Percentiles rank a stretch among this genome's conserved stretches.
These are phyloP conservation scores for Drosophila sp. DNA, from an alignment of 1,140 invertebrate genomes.

Conservation along the genomic window DNA sequence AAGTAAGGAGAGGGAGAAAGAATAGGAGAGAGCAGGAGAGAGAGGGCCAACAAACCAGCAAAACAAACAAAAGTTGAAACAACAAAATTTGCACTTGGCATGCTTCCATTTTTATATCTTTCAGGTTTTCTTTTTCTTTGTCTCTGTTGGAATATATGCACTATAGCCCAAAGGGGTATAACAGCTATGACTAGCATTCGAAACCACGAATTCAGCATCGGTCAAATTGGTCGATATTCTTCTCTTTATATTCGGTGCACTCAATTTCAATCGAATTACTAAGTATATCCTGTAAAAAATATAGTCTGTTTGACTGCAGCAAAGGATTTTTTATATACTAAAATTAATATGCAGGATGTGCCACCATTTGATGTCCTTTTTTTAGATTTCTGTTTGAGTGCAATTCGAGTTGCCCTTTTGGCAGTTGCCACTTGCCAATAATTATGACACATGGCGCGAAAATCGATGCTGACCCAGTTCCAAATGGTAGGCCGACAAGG, in stretches of 20 bases:
- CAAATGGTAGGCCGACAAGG: conserved; percentile 35
- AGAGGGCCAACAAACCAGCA: conserved; percentile 14
- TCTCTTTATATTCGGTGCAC: too few relatives aligned
- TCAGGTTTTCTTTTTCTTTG: conserved; percentile 47
- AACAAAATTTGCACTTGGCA: conserved; percentile 55
- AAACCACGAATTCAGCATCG: too few relatives aligned
- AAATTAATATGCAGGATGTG: conserved; percentile 70
- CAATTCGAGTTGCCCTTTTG: conserved; percentile 33
- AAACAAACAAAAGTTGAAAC: conserved; percentile 31
- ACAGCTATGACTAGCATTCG: not conserved
- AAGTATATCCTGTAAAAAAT: not conserved
- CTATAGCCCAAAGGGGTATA: not conserved
- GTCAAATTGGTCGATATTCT: too few relatives aligned
- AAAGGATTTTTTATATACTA: conserved; percentile 45
- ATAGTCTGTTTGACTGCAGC: conserved; percentile 29
- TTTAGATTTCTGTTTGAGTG: conserved; percentile 37
- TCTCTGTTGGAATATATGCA: not conserved
- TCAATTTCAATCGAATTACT: too few relatives aligned
- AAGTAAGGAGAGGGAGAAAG: not conserved
- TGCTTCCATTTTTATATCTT: conserved; percentile 54
- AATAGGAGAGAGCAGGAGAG: not conserved
- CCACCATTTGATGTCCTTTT: conserved; percentile 30
- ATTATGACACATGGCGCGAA: conserved; percentile 75
- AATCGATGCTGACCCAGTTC: conserved; percentile 79
- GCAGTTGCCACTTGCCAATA: conserved; percentile 44